Evolutionary conservation across 2,888 invertebrate genomes (phyloP), one percentile per base, ranked within the genome.

Genomic region (Falcaria lacertinaria): DNA sequence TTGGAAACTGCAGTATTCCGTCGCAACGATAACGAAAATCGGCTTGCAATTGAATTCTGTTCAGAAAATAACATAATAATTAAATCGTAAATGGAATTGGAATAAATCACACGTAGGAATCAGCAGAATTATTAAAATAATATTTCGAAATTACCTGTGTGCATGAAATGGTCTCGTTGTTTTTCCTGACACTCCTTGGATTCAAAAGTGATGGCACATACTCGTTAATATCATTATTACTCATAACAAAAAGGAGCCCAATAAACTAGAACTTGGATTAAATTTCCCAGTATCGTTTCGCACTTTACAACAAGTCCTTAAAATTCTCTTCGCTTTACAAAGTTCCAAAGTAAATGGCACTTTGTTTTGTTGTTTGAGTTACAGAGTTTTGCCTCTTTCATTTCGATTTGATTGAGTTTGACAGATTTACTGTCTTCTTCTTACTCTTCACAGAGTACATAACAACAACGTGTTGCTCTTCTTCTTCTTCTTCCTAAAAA

Each of bases 181-280:
- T 47, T 62, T 72, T 80, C 52, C 50, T 69, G 11, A 74, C 43
- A 33, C 53, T 45, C 52, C 83, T 72, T 15, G 86, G 85, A 47
- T 84, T 83, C 41, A 85, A 53, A 43, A 86, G 38, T 4, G 85
- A 85, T 1, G 86, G 86, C 15, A 83, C 33, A 42, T 67, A 85
- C 39, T 69, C 49, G 53, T 83, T 80, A 32, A 82, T 74, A 52
- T 81, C 66, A 50, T 69, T 62, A 48, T 60, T 47, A 41, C 50
- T 66, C 76, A 74, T 72, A 54, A 28, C 28, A 28, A 25, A 28
- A 11, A 7, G 7, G 11, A 28, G 11, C 11, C 11, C 1, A 28
- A 28, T 11, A 28, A 28, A 7, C 11, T 7, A 25, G 8, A 8
- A 28, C 28, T 28, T 11, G 28, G 2, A 28, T 3, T 1, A 11